A percentile compares a stretch with the other conserved stretches of the same genome.
Conservation (phyloP, 2,113 vertebrate genomes). For the Eptesicus fuscus region DNA sequence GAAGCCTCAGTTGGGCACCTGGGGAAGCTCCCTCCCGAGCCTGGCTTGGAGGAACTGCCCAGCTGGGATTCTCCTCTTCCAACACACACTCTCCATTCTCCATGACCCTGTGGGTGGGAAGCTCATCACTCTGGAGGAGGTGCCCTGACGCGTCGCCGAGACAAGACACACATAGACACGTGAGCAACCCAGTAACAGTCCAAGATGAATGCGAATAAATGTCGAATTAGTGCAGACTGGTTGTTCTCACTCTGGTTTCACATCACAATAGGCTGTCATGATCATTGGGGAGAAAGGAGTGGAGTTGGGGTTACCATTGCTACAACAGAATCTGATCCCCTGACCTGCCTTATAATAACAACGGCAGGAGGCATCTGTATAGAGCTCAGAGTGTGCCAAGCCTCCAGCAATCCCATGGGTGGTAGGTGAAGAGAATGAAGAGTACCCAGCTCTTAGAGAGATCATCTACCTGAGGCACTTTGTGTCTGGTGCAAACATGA, state of each 20-base stretch:
- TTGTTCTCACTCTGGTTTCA: background rate
- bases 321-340: background rate
- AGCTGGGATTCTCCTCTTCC: background rate
- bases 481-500: background rate
- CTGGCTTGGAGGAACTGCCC: background rate
- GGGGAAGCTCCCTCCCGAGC: background rate
- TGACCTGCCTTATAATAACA: background rate
- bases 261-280: background rate
- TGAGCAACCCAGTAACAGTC: background rate
- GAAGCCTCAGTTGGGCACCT: slow-evolving; percentile 31
- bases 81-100: background rate
- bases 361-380: background rate
- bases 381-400: background rate
- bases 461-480: background rate
- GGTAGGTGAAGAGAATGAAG: background rate
- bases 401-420: background rate
- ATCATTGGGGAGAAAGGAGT: background rate
- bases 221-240: fast-evolving
- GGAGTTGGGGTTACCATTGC: too few species aligned
- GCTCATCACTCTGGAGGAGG: background rate
- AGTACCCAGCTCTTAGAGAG: background rate
- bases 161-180: fast-evolving
- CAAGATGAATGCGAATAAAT: background rate
- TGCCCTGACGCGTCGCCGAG: background rate
- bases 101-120: fast-evolving